Base-by-base conservation (phyloP, 53 echinoderm and acorn worm species). In the Echinarachnius parma region DNA sequence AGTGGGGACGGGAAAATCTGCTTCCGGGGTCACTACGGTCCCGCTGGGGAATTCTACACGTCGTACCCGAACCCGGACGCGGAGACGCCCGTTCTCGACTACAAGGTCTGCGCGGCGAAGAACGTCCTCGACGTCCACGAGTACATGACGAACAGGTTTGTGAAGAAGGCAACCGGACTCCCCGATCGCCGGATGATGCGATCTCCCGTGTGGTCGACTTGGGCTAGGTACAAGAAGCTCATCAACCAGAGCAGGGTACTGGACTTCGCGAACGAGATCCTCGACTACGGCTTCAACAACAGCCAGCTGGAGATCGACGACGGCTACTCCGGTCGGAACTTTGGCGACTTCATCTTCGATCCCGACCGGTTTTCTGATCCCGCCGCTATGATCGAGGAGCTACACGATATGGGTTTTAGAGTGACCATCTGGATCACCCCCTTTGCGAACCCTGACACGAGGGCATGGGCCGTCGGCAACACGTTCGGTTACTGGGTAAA, bases 251-350 rank as follows among this genome's bases (percentile, higher is more conserved):
- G 78, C 31, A 71, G 42, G 9, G 75, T 93, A 13, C 24, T 88
- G 4, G 57, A 46, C 9, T 89, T 78, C 36, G 93, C 93, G 21
- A 53, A 89, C 26, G 88, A 89, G 36, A 89, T 93, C 46, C 13
- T 67, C 1, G 75, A 63, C 18, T 75, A 93, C 45, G 88, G 93
- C 21, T 93, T 93, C 46, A 78, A 74, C 31, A 93, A 93, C 83
- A 88, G 89, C 60, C 93, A 93, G 48, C 58, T 93, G 4, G 89
- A 93, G 46, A 93, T 93, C 21, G 93, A 93, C 47, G 89, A 93
- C 62, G 86, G 86, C 4, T 93, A 81, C 50, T 53, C 70, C 10
- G 64, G 74, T 13, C 62, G 64, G 0, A 69, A 67, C 37, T 89
- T 89, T 57, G 93, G 93, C 28, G 89, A 93, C 27, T 85, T 89